phyloP scores from a whole-genome alignment of 2,888 invertebrate genomes.

The Eristalis arbustorum region DNA sequence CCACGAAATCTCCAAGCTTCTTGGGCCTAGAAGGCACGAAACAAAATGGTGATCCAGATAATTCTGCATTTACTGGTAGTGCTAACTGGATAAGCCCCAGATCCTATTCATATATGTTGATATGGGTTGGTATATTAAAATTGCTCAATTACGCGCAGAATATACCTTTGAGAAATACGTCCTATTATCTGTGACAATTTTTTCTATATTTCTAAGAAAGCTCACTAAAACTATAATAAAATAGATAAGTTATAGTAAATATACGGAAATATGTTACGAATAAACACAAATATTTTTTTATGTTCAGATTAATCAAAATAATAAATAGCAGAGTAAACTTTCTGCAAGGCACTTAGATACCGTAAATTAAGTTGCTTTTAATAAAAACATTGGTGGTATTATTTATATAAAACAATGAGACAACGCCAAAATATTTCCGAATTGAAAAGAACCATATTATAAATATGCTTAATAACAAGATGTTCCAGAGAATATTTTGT shows the following conservation, averaged over 20 bases:
- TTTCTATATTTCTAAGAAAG: conserved; percentile 43
- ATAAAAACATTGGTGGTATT: conserved; percentile 49
- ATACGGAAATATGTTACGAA: conserved; percentile 65
- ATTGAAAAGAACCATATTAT: conserved; percentile 50
- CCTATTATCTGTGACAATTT: conserved; percentile 67
- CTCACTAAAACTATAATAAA: conserved; percentile 57
- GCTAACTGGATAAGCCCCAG: conserved; percentile 31
- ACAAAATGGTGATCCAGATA: conserved; percentile 79
- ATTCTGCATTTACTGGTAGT: conserved; percentile 79
- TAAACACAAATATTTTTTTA: conserved; percentile 70
- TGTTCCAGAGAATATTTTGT: conserved; percentile 40
- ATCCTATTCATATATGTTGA: conserved; percentile 37
- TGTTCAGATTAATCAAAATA: conserved; percentile 65
- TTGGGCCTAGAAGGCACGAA: conserved; percentile 80
- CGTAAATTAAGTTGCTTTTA: conserved; percentile 58
- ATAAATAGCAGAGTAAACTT: conserved; percentile 43
- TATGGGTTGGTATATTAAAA: conserved; percentile 58
- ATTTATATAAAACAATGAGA: conserved; percentile 25
- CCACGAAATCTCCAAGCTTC: conserved; percentile 79
- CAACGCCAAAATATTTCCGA: conserved; percentile 5
- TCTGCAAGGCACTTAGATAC: conserved; percentile 60
- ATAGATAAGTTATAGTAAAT: conserved; percentile 67
- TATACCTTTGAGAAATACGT: conserved; percentile 50
- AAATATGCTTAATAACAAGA: conserved; percentile 52
- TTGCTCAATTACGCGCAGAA: conserved; percentile 60